Evolutionary conservation across 2,113 vertebrate genomes (phyloP).

Genomic region (Pampusana beccarii): DNA sequence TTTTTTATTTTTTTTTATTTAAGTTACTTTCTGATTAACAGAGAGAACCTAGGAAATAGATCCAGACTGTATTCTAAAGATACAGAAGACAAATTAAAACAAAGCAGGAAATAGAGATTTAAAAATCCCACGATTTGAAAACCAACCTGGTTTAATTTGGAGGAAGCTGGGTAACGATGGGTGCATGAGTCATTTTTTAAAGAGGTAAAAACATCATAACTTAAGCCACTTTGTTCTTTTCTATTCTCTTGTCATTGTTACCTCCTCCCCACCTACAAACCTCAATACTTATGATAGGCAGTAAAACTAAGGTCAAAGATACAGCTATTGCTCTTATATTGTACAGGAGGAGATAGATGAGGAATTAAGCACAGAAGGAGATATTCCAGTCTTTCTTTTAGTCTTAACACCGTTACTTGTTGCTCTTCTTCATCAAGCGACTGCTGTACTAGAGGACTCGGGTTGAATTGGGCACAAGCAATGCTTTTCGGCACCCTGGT

Average conservation of each 20-base stretch:
- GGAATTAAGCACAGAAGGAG: neutral
- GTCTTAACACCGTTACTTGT: neutral
- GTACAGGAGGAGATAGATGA: neutral
- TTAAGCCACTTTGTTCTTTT: neutral
- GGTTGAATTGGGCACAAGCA: accelerated
- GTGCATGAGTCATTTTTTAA: neutral
- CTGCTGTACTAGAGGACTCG: neutral
- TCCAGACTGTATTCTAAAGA: neutral
- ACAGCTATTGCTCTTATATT: neutral
- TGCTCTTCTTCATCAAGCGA: neutral
- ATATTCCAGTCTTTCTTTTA: neutral
- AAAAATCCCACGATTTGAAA: neutral
- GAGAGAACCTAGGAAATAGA: neutral
- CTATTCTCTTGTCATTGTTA: neutral
- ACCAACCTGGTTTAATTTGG: neutral
- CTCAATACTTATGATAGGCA: neutral
- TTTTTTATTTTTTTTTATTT: neutral
- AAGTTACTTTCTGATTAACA: neutral
- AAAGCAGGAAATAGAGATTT: neutral
- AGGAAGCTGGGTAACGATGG: accelerated
- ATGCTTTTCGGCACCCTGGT: neutral
- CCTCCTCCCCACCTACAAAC: neutral
- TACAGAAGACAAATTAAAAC: neutral
- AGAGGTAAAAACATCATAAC: neutral
- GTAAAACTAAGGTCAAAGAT: neutral